These are phyloP conservation scores for Prosopocoilus inquinatus DNA, from an alignment of 2,888 invertebrate genomes.

Conservation along the genomic window DNA sequence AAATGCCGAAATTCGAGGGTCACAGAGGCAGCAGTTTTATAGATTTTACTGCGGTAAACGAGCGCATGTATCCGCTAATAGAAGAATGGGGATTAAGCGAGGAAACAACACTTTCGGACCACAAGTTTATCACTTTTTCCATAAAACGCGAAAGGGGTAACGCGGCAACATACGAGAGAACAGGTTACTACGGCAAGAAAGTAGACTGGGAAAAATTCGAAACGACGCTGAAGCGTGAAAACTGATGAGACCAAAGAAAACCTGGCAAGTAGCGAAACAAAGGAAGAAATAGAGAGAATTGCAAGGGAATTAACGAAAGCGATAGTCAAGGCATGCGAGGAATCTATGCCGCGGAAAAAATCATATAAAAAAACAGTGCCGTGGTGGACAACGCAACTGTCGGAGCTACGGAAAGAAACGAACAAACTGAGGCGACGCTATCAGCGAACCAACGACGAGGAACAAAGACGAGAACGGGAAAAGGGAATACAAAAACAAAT, in stretches of 20 bases:
- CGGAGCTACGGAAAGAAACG: not conserved
- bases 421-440: slow-evolving; percentile 1
- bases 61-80: not conserved
- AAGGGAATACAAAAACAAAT: not conserved
- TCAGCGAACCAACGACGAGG: not conserved
- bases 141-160: not conserved
- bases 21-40: not conserved
- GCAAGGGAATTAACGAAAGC: slow-evolving; percentile 3
- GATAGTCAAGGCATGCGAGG: slow-evolving; percentile 4
- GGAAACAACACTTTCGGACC: not conserved
- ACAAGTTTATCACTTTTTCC: not conserved
- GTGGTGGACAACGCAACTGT: slow-evolving; percentile 21
- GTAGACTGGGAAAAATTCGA: not conserved
- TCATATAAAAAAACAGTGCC: slow-evolving; percentile 11
- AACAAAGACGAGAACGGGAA: not conserved
- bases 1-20: not conserved
- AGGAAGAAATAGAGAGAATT: not conserved
- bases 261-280: too few species aligned
- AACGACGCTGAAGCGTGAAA: not conserved
- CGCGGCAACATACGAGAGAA: too few species aligned
- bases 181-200: not conserved
- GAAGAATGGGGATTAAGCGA: not conserved
- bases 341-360: slow-evolving; percentile 9
- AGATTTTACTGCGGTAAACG: not conserved
- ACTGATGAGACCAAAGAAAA: too few species aligned